phyloP scores from a whole-genome alignment of 2,888 invertebrate species.

The Lasioglossum morio region DNA sequence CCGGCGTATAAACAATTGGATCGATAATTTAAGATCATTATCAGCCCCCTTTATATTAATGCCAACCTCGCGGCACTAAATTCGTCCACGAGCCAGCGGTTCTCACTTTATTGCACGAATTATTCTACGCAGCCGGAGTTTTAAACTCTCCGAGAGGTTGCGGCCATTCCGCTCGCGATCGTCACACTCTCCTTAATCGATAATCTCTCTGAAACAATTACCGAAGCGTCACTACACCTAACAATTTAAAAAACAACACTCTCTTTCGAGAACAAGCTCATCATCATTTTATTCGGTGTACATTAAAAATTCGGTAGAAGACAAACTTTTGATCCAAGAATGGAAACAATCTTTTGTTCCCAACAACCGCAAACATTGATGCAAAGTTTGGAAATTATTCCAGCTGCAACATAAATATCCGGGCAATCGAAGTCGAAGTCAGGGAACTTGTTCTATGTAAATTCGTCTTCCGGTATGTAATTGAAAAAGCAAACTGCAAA shows the following conservation, averaged over 20 bases:
- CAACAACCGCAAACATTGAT: neutral
- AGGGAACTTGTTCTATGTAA: constrained; percentile 65
- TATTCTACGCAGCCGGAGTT: constrained; percentile 6
- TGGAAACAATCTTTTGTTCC: neutral
- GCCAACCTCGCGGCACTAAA: constrained; percentile 78
- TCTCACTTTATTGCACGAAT: constrained; percentile 64
- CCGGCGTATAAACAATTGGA: constrained; percentile 84
- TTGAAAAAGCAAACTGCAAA: constrained; percentile 63
- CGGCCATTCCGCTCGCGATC: neutral
- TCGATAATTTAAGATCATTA: constrained; percentile 84
- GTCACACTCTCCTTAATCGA: neutral
- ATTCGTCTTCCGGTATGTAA: constrained; percentile 61
- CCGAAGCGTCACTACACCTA: neutral
- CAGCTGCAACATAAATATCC: constrained; percentile 40
- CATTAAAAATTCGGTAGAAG: neutral
- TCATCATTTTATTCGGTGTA: neutral
- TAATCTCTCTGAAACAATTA: neutral
- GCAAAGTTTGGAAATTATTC: constrained; percentile 47
- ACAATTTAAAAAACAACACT: neutral
- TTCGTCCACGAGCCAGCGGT: constrained; percentile 76
- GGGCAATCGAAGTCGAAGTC: constrained; percentile 46
- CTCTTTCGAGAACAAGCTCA: neutral
- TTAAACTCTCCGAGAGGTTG: constrained; percentile 26
- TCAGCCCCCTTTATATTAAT: constrained; percentile 82
- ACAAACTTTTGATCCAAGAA: neutral